These are phyloP conservation scores for Helicoverpa zea DNA, from an alignment of 1,140 invertebrate genomes.

Conservation along the genomic window DNA sequence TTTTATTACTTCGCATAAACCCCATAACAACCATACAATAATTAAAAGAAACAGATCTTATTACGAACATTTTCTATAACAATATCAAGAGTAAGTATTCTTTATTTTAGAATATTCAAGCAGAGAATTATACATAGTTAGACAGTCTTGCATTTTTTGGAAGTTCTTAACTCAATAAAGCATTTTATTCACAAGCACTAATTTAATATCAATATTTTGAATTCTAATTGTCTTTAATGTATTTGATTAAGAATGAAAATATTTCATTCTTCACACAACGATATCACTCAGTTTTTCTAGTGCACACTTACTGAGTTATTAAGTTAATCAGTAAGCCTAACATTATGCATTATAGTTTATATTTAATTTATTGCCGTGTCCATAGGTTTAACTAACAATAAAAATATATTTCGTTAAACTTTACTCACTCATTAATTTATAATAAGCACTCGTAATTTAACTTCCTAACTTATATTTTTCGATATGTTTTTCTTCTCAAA, in stretches of 20 bases:
- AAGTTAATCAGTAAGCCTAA: not conserved
- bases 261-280: no score
- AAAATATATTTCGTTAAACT: conserved; percentile 6
- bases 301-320: not conserved
- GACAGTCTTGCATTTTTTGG: conserved; percentile 2
- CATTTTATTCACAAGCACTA: not conserved
- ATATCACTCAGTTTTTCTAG: not conserved
- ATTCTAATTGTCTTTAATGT: not conserved
- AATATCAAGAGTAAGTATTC: no score
- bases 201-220: not conserved
- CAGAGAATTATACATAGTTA: no score
- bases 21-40: not conserved
- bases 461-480: not conserved
- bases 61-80: no score
- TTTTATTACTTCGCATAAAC: not conserved
- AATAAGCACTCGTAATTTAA: no score
- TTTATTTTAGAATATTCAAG: no score
- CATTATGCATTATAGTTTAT: not conserved
- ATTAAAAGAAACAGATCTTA: no score
- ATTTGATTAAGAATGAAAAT: no score
- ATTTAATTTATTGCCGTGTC: conserved; percentile 28
- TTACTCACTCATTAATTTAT: no score
- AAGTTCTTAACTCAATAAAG: not conserved
- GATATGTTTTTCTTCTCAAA: no score
- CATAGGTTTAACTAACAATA: conserved; percentile 10